phyloP scores from a whole-genome alignment of 2,113 vertebrate species.

The Dicentrarchus labrax region DNA sequence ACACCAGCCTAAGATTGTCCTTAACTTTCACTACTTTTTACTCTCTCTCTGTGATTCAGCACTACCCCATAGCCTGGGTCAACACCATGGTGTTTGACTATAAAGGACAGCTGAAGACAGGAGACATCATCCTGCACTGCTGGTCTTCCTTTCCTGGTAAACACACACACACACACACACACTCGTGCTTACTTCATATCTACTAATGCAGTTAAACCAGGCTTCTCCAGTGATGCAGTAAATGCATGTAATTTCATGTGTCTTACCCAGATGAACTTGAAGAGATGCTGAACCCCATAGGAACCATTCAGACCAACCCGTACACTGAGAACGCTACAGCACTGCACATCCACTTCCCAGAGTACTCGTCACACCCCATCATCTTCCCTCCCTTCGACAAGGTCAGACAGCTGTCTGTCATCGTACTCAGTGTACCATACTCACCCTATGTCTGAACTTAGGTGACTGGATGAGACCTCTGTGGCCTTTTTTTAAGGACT shows the following conservation, averaged over 20 bases:
- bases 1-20: background rate
- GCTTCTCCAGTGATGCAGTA: background rate
- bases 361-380: slow-evolving; percentile 89
- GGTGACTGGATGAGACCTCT: background rate
- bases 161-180: background rate
- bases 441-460: background rate
- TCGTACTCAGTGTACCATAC: background rate
- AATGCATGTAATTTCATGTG: background rate
- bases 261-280: slow-evolving; percentile 94
- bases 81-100: slow-evolving; percentile 99
- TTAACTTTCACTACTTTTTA: background rate
- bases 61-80: slow-evolving; percentile 98
- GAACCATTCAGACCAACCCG: slow-evolving; percentile 97
- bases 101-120: slow-evolving; percentile 94
- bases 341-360: slow-evolving; percentile 92
- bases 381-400: slow-evolving; percentile 98
- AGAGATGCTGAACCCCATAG: slow-evolving; percentile 99
- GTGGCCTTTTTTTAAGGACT: slow-evolving; percentile 14
- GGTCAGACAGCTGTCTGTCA: slow-evolving; percentile 80
- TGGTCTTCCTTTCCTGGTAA: slow-evolving; percentile 99
- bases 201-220: background rate
- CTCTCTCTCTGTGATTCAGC: slow-evolving; percentile 81
- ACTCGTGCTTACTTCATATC: background rate
- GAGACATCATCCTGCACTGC: slow-evolving; percentile 92
- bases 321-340: slow-evolving; percentile 96